phyloP scores from a whole-genome alignment of 1,140 invertebrate genomes.

The Drosophila pruinosa region DNA sequence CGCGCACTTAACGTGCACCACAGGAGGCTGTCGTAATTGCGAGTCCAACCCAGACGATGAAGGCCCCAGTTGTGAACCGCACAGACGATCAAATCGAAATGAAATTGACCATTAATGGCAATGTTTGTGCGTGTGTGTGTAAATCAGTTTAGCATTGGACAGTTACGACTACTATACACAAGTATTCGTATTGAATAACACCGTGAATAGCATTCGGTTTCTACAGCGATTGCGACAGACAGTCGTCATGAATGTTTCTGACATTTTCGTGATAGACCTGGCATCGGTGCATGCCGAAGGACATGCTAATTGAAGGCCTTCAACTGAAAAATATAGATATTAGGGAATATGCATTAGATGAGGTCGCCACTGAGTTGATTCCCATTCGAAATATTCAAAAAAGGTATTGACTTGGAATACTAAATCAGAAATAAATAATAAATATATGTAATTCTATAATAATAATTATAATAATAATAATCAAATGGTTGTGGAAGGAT shows the following conservation, averaged over 20 bases:
- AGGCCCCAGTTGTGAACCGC: conserved; percentile 8
- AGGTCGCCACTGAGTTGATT: too few species aligned
- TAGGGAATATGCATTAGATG: neutral
- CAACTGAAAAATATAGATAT: too few species aligned
- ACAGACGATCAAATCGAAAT: conserved; percentile 74
- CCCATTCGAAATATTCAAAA: too few species aligned
- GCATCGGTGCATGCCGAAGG: conserved; percentile 17
- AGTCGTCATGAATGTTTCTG: conserved; percentile 53
- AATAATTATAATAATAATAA: too few species aligned
- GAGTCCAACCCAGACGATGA: conserved; percentile 42
- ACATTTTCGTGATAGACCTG: conserved; percentile 43
- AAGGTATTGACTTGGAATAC: too few species aligned
- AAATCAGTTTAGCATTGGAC: conserved; percentile 2
- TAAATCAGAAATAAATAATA: too few species aligned
- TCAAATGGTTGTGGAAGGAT: too few species aligned
- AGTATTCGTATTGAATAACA: conserved; percentile 54
- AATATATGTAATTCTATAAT: too few species aligned
- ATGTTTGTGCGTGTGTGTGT: conserved; percentile 25
- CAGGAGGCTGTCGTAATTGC: conserved; percentile 71
- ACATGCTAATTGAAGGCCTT: neutral
- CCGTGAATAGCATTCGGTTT: conserved; percentile 15
- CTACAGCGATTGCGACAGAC: conserved; percentile 40
- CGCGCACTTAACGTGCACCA: conserved; percentile 59
- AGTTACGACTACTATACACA: conserved; percentile 14
- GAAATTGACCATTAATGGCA: conserved; percentile 80